Percentiles rank a stretch among this genome's conserved stretches.
Conservation (phyloP, 2,888 invertebrate species). For the Caenorhabditis imperialis region DNA sequence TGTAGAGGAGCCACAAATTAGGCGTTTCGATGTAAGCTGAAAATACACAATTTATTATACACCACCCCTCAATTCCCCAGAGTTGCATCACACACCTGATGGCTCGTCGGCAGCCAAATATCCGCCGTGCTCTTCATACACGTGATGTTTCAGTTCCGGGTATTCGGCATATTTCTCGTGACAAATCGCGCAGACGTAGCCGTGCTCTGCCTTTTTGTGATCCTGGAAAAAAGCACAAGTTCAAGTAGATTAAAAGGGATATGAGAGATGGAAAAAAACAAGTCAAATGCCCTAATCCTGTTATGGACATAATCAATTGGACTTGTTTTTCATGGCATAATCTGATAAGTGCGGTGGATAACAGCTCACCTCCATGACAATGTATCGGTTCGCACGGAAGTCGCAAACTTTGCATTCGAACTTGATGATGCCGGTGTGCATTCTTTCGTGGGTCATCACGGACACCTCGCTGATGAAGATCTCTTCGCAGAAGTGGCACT, state of each 20-base stretch:
- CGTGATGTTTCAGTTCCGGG: slow-evolving; percentile 76
- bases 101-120: slow-evolving; percentile 73
- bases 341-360: background rate
- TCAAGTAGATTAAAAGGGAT: slow-evolving; percentile 1
- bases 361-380: slow-evolving; percentile 68
- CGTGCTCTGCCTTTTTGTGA: slow-evolving; percentile 71
- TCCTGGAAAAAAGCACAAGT: slow-evolving; percentile 49
- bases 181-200: slow-evolving; percentile 77
- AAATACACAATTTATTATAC: slow-evolving; percentile 14
- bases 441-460: slow-evolving; percentile 75
- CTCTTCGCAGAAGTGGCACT: slow-evolving; percentile 77
- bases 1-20: slow-evolving; percentile 76
- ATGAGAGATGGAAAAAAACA: slow-evolving; percentile 1
- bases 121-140: slow-evolving; percentile 76
- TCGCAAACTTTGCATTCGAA: slow-evolving; percentile 76
- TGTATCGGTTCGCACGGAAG: slow-evolving; percentile 68
- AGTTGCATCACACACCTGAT: slow-evolving; percentile 71
- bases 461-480: slow-evolving; percentile 71
- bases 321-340: background rate
- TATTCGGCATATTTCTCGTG: slow-evolving; percentile 73
- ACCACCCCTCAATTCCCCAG: background rate
- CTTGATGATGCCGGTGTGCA: slow-evolving; percentile 78
- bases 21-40: slow-evolving; percentile 77
- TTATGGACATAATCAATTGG: slow-evolving; percentile 26
- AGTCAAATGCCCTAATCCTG: slow-evolving; percentile 1